Conservation (phyloP, 2,888 invertebrate genomes). For the Thera britannica region DNA sequence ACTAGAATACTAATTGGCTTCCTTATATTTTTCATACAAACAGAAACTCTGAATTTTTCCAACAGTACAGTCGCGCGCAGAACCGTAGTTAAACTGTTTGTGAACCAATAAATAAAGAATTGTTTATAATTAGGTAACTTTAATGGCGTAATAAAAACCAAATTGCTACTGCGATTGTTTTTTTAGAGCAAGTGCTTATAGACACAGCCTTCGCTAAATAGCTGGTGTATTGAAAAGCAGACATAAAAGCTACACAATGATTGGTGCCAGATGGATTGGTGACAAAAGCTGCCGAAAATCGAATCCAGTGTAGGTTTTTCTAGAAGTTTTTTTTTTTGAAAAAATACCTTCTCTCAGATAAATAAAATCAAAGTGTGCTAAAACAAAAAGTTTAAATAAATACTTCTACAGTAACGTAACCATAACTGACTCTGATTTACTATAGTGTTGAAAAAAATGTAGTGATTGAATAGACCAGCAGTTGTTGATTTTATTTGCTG, state of each 20-base stretch:
- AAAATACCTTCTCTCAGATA: too few species aligned
- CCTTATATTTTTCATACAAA: background rate
- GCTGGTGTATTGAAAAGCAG: background rate
- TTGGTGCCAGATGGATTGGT: too few species aligned
- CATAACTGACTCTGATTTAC: too few species aligned
- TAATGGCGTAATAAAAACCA: slow-evolving; percentile 73
- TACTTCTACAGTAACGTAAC: too few species aligned
- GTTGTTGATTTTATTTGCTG: slow-evolving; percentile 4
- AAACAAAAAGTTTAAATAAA: too few species aligned
- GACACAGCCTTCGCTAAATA: slow-evolving; percentile 5
- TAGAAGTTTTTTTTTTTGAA: too few species aligned
- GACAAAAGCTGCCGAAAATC: too few species aligned
- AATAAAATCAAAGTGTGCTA: too few species aligned
- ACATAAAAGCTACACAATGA: background rate
- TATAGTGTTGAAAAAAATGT: too few species aligned
- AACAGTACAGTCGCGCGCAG: slow-evolving; percentile 37
- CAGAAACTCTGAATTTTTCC: slow-evolving; percentile 1
- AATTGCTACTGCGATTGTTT: slow-evolving; percentile 63
- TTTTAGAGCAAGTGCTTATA: slow-evolving; percentile 44
- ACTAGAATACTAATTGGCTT: too few species aligned
- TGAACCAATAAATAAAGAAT: slow-evolving; percentile 65
- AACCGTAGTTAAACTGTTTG: slow-evolving; percentile 51
- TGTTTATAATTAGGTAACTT: slow-evolving; percentile 75
- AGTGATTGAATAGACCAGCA: background rate
- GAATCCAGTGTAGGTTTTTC: too few species aligned